These are phyloP conservation scores for Erethizon dorsatum DNA, from an alignment of 2,797 vertebrate genomes.

Conservation along the genomic window DNA sequence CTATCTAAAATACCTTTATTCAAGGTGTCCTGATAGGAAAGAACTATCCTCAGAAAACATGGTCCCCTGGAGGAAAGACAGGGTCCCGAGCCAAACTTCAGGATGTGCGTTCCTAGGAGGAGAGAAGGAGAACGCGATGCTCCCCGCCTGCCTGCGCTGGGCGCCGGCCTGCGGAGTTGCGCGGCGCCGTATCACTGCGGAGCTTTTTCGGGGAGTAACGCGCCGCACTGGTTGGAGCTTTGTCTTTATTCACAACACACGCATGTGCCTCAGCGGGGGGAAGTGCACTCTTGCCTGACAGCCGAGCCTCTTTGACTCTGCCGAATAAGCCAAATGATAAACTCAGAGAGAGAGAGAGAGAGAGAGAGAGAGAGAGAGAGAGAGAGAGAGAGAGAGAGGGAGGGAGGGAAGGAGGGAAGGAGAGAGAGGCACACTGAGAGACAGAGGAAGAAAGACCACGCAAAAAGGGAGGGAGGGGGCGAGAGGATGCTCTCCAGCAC, in stretches of 20 bases:
- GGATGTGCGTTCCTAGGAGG: neutral
- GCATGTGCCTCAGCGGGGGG: slow-evolving; percentile 87
- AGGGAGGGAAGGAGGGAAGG: slow-evolving; percentile 40
- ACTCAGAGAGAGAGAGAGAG: slow-evolving; percentile 75
- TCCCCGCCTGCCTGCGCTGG: neutral
- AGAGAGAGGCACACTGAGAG: neutral
- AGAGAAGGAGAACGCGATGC: neutral
- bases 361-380: slow-evolving; percentile 73
- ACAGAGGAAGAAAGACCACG: slow-evolving; percentile 76
- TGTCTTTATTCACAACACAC: slow-evolving; percentile 91
- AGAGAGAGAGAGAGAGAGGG: slow-evolving; percentile 34
- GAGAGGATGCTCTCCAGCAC: slow-evolving; percentile 82
- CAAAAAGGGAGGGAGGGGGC: slow-evolving; percentile 64
- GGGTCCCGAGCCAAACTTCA: slow-evolving; percentile 75
- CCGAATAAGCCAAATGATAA: slow-evolving; percentile 85
- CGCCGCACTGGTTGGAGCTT: slow-evolving; percentile 87
- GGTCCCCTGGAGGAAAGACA: slow-evolving; percentile 40
- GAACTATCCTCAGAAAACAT: slow-evolving; percentile 20
- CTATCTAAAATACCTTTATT: slow-evolving; percentile 51
- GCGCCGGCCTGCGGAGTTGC: slow-evolving; percentile 81
- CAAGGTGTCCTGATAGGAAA: slow-evolving; percentile 42
- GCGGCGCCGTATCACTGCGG: slow-evolving; percentile 86
- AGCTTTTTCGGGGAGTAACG: slow-evolving; percentile 83
- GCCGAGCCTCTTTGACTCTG: slow-evolving; percentile 85
- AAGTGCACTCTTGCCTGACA: slow-evolving; percentile 87